Conservation (phyloP, 2,888 invertebrate species). For the Meta bourneti region DNA sequence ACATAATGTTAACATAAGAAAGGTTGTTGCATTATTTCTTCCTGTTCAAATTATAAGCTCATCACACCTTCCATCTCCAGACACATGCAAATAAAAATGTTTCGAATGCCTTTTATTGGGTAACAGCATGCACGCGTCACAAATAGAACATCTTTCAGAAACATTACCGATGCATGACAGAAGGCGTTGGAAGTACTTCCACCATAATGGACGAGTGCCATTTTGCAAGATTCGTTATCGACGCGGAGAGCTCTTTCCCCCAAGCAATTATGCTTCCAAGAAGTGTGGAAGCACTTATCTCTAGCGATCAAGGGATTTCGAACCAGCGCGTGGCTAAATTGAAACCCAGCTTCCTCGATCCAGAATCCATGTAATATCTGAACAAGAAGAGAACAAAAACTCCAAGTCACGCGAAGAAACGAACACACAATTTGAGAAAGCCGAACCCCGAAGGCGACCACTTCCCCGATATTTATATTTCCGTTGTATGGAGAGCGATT, state of each 20-base stretch:
- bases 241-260: neutral
- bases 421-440: constrained; percentile 36
- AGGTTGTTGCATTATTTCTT: neutral
- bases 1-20: neutral
- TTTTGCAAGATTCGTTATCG: constrained; percentile 29
- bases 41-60: neutral
- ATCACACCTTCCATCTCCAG: neutral
- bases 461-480: constrained; percentile 57
- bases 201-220: constrained; percentile 25
- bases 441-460: neutral
- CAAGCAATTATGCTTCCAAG: constrained; percentile 28
- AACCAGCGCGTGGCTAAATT: neutral
- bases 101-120: constrained; percentile 18
- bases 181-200: constrained; percentile 27
- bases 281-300: constrained; percentile 3
- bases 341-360: constrained; percentile 28
- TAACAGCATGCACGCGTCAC: neutral
- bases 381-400: neutral
- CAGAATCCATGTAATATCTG: neutral
- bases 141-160: constrained; percentile 47
- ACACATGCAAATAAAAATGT: constrained; percentile 17
- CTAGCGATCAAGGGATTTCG: constrained; percentile 18
- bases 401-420: constrained; percentile 15
- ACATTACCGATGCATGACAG: constrained; percentile 36
- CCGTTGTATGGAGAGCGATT: constrained; percentile 34